Percentiles rank a stretch among this genome's conserved stretches.
phyloP scores from a whole-genome alignment of 2,113 vertebrate genomes.

The Ginglymostoma cirratum region DNA sequence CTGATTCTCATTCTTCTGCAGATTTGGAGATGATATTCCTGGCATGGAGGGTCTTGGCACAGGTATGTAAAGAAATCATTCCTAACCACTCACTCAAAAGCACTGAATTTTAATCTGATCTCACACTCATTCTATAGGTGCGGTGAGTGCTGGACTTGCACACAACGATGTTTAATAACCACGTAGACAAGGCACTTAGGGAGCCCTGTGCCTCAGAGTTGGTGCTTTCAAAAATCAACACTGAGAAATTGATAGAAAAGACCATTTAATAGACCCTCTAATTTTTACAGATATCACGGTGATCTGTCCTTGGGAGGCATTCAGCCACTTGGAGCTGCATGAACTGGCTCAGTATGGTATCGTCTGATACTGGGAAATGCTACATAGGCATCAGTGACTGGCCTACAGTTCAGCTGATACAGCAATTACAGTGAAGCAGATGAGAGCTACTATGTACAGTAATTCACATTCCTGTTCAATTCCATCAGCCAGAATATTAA shows the following conservation, averaged over 20 bases:
- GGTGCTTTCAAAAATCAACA: slow-evolving; percentile 32
- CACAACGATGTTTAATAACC: not conserved
- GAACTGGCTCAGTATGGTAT: slow-evolving; percentile 70
- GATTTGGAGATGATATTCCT: slow-evolving; percentile 93
- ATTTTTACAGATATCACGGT: slow-evolving; percentile 64
- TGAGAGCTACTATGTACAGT: not conserved
- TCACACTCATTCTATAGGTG: slow-evolving; percentile 31
- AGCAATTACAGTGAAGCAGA: not conserved
- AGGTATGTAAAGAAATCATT: slow-evolving; percentile 54
- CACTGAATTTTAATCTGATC: not conserved
- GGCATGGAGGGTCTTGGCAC: slow-evolving; percentile 95
- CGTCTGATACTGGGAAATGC: slow-evolving; percentile 52
- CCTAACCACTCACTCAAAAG: not conserved
- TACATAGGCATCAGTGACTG: slow-evolving; percentile 43
- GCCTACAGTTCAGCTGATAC: slow-evolving; percentile 44
- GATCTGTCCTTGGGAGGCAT: slow-evolving; percentile 73
- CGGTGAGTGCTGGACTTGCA: not conserved
- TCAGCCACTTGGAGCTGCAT: slow-evolving; percentile 66
- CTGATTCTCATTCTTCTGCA: slow-evolving; percentile 45
- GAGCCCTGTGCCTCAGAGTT: not conserved
- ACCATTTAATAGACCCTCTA: slow-evolving; percentile 32
- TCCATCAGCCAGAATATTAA: not conserved
- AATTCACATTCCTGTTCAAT: not conserved
- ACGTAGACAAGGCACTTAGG: slow-evolving; percentile 3
- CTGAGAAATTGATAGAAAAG: slow-evolving; percentile 39